Conservation (phyloP, 2,113 vertebrate species). For the Silurus asotus region DNA sequence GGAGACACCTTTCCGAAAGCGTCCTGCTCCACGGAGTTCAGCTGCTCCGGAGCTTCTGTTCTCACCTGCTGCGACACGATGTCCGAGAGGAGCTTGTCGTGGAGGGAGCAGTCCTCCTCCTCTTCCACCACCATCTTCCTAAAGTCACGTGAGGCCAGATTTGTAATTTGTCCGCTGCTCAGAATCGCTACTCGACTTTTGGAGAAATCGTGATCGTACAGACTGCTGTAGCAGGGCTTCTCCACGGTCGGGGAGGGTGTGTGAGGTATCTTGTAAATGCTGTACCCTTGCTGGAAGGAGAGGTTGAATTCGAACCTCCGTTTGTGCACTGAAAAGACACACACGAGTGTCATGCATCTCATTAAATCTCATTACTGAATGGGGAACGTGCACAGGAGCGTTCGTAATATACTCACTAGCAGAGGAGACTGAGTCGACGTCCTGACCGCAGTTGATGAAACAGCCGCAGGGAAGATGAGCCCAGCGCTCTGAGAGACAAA, state of each 20-base stretch:
- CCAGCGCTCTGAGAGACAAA: constrained; percentile 91
- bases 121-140: constrained; percentile 66
- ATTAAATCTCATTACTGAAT: not conserved
- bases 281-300: constrained; percentile 87
- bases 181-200: constrained; percentile 56
- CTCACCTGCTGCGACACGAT: constrained; percentile 13
- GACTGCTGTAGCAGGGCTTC: constrained; percentile 70
- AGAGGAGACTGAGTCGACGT: constrained; percentile 54
- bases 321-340: constrained; percentile 75
- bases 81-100: constrained; percentile 63
- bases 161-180: constrained; percentile 58
- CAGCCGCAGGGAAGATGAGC: constrained; percentile 94
- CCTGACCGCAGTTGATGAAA: constrained; percentile 87
- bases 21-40: constrained; percentile 43
- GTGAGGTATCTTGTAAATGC: constrained; percentile 84
- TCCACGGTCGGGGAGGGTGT: constrained; percentile 68
- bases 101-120: constrained; percentile 72
- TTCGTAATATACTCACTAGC: constrained; percentile 24
- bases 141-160: constrained; percentile 69
- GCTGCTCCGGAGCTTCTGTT: constrained; percentile 8
- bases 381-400: not conserved
- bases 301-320: constrained; percentile 88
- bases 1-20: constrained; percentile 52
- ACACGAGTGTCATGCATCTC: constrained; percentile 8
- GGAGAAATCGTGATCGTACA: constrained; percentile 70